Evolutionary conservation across 2,797 vertebrate species (phyloP).

Genomic region (Manis crassicaudata): DNA sequence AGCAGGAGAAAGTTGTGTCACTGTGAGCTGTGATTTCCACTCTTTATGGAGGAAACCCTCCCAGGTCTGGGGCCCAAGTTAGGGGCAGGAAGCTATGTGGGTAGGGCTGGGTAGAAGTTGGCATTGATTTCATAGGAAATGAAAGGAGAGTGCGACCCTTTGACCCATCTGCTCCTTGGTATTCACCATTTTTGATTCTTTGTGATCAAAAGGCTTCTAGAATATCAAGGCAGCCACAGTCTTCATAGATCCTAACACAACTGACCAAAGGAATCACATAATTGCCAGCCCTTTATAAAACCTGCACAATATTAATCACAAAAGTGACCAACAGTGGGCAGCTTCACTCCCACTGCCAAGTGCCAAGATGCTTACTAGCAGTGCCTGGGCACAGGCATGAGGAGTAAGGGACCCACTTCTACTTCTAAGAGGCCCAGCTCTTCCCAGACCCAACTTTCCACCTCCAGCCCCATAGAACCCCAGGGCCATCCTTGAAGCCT

Average conservation of each 20-base stretch:
- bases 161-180: not conserved
- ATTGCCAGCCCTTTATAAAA: not conserved
- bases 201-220: not conserved
- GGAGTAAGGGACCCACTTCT: not conserved
- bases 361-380: not conserved
- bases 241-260: not conserved
- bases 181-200: not conserved
- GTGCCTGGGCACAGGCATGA: too few species aligned
- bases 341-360: rapidly evolving
- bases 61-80: not conserved
- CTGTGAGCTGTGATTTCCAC: not conserved
- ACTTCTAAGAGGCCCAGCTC: not conserved
- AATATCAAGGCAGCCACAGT: not conserved
- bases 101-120: not conserved
- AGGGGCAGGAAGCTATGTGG: not conserved
- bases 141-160: not conserved
- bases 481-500: too few species aligned
- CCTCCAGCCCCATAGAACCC: not conserved
- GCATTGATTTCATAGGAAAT: not conserved
- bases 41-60: not conserved
- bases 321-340: not conserved
- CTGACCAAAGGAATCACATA: not conserved
- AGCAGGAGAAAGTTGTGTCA: not conserved
- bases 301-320: not conserved
- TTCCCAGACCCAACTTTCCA: not conserved